Percentiles rank a stretch among this genome's conserved stretches.
phyloP scores from a whole-genome alignment of 1,140 invertebrate genomes.

The Hestina assimilis region DNA sequence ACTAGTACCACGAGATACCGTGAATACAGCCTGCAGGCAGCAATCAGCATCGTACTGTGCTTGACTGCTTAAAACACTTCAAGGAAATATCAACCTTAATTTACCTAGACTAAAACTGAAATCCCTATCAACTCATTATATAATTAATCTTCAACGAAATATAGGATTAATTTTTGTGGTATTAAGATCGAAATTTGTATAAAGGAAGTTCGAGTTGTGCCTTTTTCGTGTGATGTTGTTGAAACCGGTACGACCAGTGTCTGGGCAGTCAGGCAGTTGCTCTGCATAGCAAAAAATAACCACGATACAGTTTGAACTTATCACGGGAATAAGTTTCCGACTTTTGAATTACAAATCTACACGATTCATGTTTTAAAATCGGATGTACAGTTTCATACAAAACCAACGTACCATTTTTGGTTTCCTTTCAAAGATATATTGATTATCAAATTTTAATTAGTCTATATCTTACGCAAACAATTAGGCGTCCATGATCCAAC shows the following conservation, averaged over 20 bases:
- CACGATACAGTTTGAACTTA: constrained; percentile 45
- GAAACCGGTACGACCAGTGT: constrained; percentile 61
- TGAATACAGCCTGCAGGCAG: constrained; percentile 38
- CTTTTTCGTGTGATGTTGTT: constrained; percentile 5
- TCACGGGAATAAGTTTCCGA: constrained; percentile 34
- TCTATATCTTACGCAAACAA: no score
- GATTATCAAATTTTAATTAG: no score
- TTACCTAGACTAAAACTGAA: constrained; percentile 1
- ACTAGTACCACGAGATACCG: constrained; percentile 27
- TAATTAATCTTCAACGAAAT: neutral
- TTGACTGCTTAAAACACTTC: neutral
- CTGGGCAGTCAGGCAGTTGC: constrained; percentile 45
- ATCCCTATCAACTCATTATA: constrained; percentile 14
- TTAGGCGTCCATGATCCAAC: no score
- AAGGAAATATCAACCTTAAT: constrained; percentile 31
- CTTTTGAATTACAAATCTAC: constrained; percentile 30
- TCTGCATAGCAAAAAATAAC: constrained; percentile 57
- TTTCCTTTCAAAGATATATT: no score
- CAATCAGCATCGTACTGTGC: constrained; percentile 22
- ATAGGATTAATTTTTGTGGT: neutral
- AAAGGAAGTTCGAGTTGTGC: neutral
- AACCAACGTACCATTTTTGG: no score
- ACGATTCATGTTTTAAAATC: neutral
- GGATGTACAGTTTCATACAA: neutral
- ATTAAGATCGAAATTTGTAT: constrained; percentile 1